Conservation (phyloP, 2,113 vertebrate species). For the Nothocercus nigrocapillus region DNA sequence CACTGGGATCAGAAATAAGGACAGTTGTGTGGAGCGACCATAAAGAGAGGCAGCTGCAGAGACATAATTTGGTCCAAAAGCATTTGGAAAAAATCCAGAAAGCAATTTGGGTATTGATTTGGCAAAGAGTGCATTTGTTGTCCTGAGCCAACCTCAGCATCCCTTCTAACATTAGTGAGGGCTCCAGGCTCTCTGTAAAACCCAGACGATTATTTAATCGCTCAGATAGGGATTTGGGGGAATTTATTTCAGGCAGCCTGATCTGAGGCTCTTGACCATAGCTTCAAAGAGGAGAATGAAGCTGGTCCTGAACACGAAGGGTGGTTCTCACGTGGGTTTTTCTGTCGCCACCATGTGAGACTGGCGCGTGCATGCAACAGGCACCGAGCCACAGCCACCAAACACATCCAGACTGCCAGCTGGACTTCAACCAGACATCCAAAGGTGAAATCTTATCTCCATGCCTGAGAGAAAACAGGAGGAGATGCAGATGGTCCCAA, state of each 20-base stretch:
- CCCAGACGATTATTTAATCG: neutral
- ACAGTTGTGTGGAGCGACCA: neutral
- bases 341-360: conserved; percentile 61
- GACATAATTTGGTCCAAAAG: neutral
- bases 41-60: neutral
- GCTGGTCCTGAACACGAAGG: neutral
- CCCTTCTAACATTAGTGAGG: neutral
- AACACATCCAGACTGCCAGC: conserved; percentile 67
- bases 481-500: conserved; percentile 70
- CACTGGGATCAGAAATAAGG: neutral
- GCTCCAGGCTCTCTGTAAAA: neutral
- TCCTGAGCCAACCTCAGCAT: neutral
- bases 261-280: neutral
- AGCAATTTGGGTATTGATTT: neutral
- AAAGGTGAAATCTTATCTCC: conserved; percentile 76
- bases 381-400: conserved; percentile 58
- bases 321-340: conserved; percentile 53
- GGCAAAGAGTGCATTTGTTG: neutral
- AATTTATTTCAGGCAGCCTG: neutral
- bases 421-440: conserved; percentile 72
- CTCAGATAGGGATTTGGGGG: neutral
- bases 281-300: neutral
- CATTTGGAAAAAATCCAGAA: neutral
- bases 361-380: conserved; percentile 46
- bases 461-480: conserved; percentile 72